Conservation (phyloP, 2,888 invertebrate species). For the Maniola hyperantus region DNA sequence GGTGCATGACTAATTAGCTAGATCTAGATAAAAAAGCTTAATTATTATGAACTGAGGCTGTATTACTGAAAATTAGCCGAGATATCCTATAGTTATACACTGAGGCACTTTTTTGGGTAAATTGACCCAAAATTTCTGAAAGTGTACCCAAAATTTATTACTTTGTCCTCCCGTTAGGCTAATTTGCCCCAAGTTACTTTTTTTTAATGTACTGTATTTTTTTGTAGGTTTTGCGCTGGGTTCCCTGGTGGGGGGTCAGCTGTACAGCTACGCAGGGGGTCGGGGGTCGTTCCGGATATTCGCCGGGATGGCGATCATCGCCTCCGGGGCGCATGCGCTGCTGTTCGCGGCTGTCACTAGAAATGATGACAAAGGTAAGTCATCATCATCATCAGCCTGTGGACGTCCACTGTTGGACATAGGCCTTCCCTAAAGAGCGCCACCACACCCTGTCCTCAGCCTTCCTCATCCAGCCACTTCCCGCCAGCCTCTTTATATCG, state of each 20-base stretch:
- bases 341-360: conserved; percentile 46
- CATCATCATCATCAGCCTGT: no score
- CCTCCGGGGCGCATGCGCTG: conserved; percentile 52
- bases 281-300: conserved; percentile 63
- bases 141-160: not conserved
- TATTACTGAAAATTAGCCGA: no score
- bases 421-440: no score
- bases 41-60: no score
- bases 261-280: conserved; percentile 86
- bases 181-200: not conserved
- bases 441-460: no score
- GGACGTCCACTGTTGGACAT: no score
- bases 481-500: no score
- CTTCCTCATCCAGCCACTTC: no score
- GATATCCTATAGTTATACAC: no score
- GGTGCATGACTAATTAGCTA: conserved; percentile 46
- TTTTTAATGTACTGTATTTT: no score
- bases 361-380: conserved; percentile 26
- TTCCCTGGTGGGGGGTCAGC: conserved; percentile 87
- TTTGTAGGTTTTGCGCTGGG: conserved; percentile 88
- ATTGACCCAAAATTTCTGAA: no score
- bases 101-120: not conserved
- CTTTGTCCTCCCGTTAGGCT: not conserved
- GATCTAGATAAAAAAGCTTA: no score
- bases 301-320: conserved; percentile 51